Percentiles rank a stretch among this genome's conserved stretches.
Evolutionary conservation across 2,797 vertebrate genomes (phyloP).

Genomic region (Chanos chanos): DNA sequence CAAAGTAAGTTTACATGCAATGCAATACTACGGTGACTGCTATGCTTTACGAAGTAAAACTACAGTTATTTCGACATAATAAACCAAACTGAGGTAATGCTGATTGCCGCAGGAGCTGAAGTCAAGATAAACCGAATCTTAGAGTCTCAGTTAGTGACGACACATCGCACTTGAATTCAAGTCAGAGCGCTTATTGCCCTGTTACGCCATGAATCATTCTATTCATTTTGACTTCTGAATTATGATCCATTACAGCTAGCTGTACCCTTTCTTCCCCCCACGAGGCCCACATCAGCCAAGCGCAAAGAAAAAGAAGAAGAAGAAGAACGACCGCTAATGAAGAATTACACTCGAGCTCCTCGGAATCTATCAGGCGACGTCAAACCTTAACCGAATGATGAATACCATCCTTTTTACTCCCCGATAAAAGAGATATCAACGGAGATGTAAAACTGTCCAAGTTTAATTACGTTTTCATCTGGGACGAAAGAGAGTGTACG

Average conservation of each 20-base stretch:
- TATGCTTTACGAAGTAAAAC: no score
- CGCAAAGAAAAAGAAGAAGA: slow-evolving; percentile 22
- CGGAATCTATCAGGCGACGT: slow-evolving; percentile 34
- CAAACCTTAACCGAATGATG: slow-evolving; percentile 44
- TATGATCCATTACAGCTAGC: slow-evolving; percentile 46
- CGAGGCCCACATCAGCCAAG: slow-evolving; percentile 24
- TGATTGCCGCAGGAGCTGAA: no score
- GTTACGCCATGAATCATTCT: slow-evolving; percentile 37
- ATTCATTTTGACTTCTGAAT: slow-evolving; percentile 43
- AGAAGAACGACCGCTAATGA: slow-evolving; percentile 50
- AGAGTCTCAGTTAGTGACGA: slow-evolving; percentile 20
- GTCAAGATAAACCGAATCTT: no score
- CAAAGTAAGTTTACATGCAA: no score
- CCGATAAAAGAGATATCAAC: slow-evolving; percentile 38
- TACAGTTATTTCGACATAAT: no score
- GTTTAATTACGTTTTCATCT: slow-evolving; percentile 38
- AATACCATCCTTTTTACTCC: slow-evolving; percentile 48
- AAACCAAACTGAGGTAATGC: no score
- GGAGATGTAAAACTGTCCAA: slow-evolving; percentile 42
- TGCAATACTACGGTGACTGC: no score
- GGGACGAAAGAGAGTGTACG: slow-evolving; percentile 7
- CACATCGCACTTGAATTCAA: slow-evolving; percentile 26
- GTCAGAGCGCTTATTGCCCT: slow-evolving; percentile 21
- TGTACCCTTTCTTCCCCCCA: slow-evolving; percentile 2
- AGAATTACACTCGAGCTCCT: slow-evolving; percentile 37